These are phyloP conservation scores for Arge pagana DNA, from an alignment of 2,888 invertebrate species.

Conservation along the genomic window DNA sequence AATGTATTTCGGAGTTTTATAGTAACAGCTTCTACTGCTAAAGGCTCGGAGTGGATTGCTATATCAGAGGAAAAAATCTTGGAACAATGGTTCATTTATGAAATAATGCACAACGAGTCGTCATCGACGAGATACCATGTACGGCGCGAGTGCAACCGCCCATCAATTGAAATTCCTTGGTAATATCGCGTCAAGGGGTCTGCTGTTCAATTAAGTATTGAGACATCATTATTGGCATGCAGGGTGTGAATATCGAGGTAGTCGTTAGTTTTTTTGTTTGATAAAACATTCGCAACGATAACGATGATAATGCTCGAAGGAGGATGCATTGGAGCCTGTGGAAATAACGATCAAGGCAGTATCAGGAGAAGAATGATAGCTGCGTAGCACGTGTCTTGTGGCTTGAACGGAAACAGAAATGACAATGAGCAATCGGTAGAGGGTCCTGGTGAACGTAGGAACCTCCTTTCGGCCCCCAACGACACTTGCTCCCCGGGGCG, in stretches of 20 bases:
- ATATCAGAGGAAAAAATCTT: no score
- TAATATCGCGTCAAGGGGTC: conserved; percentile 10
- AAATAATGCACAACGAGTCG: no score
- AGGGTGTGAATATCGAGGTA: not conserved
- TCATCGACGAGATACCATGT: not conserved
- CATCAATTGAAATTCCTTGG: conserved; percentile 17
- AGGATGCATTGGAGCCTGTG: no score
- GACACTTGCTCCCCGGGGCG: conserved; percentile 27
- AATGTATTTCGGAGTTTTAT: no score
- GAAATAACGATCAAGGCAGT: no score
- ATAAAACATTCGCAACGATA: no score
- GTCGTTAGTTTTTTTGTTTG: not conserved
- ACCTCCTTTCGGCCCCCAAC: conserved; percentile 10
- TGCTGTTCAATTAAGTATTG: conserved; percentile 16
- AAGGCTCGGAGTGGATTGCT: no score
- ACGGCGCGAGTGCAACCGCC: conserved; percentile 12
- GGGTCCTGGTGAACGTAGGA: conserved; percentile 10
- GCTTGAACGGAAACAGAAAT: conserved; percentile 9
- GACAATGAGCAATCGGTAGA: conserved; percentile 11
- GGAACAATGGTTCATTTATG: no score
- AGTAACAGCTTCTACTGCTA: no score
- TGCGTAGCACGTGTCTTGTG: no score
- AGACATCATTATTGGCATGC: conserved; percentile 8
- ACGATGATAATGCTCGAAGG: no score
- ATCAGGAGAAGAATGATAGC: no score